These are phyloP conservation scores for Sebastes glaucus DNA, from an alignment of 2,797 vertebrate genomes.

Conservation along the genomic window DNA sequence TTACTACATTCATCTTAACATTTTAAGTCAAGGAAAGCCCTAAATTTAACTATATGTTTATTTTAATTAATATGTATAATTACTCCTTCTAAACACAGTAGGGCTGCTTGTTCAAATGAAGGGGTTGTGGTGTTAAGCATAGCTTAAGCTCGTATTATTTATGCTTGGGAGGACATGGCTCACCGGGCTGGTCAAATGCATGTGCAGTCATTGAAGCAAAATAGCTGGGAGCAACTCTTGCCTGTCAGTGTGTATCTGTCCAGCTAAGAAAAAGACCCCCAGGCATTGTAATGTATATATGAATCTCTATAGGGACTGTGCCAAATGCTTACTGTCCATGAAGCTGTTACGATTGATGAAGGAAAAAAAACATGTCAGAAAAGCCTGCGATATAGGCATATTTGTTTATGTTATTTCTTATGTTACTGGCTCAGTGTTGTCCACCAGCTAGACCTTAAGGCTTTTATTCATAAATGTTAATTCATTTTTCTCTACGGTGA, in stretches of 20 bases:
- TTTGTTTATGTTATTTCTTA: not conserved
- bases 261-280: conserved; percentile 3
- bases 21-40: not conserved
- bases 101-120: conserved; percentile 1
- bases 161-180: conserved; percentile 47
- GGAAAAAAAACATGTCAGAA: not conserved
- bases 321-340: conserved; percentile 5
- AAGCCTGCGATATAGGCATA: not conserved
- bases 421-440: not conserved
- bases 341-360: not conserved
- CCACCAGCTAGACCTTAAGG: conserved; percentile 10
- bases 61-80: not conserved
- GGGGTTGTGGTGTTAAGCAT: not conserved
- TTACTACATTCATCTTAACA: not conserved
- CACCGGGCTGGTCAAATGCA: conserved; percentile 38
- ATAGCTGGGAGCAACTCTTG: conserved; percentile 43
- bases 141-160: conserved; percentile 48
- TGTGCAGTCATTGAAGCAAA: conserved; percentile 57
- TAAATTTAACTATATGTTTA: not conserved
- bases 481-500: not conserved
- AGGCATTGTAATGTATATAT: conserved; percentile 24
- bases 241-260: conserved; percentile 61
- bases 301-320: not conserved
- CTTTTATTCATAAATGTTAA: not conserved
- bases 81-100: not conserved